Percentiles rank a stretch among this genome's conserved stretches.
Evolutionary conservation across 2,113 vertebrate species (phyloP).

Genomic region (Asarcornis scutulata): DNA sequence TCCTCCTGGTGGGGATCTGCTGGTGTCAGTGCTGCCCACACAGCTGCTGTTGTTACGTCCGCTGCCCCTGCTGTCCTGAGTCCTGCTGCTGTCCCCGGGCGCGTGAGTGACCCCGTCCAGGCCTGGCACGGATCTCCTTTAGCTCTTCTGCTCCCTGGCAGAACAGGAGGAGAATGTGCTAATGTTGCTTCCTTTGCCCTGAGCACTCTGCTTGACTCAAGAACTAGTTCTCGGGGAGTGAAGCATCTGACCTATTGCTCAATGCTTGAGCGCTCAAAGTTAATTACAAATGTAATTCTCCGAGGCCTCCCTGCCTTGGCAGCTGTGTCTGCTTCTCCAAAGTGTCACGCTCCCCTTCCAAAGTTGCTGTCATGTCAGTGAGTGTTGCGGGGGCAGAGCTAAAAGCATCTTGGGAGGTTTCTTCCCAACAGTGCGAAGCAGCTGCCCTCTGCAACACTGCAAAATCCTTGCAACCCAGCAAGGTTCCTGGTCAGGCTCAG

Average conservation of each 20-base stretch:
- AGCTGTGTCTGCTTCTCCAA: slow-evolving; percentile 4
- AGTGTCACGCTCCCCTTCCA: slow-evolving; percentile 6
- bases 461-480: slow-evolving; percentile 27
- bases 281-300: slow-evolving; percentile 59
- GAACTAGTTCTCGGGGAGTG: neutral
- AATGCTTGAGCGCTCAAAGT: slow-evolving; percentile 48
- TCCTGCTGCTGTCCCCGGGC: slow-evolving; percentile 97
- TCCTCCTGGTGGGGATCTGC: slow-evolving; percentile 92
- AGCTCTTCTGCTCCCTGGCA: neutral
- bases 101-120: slow-evolving; percentile 79
- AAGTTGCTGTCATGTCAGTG: neutral
- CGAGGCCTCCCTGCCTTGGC: neutral
- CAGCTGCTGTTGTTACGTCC: slow-evolving; percentile 96
- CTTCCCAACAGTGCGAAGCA: neutral
- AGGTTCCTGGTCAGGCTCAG: slow-evolving; percentile 2
- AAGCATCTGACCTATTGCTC: slow-evolving; percentile 49
- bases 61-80: slow-evolving; percentile 96
- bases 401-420: neutral
- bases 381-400: neutral
- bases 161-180: slow-evolving; percentile 27
- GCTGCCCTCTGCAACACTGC: neutral
- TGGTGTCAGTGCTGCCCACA: slow-evolving; percentile 99
- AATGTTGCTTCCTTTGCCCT: neutral
- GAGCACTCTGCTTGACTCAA: neutral
- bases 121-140: neutral